phyloP scores from a whole-genome alignment of 2,888 invertebrate species.

The Drosophila sordidapex region DNA sequence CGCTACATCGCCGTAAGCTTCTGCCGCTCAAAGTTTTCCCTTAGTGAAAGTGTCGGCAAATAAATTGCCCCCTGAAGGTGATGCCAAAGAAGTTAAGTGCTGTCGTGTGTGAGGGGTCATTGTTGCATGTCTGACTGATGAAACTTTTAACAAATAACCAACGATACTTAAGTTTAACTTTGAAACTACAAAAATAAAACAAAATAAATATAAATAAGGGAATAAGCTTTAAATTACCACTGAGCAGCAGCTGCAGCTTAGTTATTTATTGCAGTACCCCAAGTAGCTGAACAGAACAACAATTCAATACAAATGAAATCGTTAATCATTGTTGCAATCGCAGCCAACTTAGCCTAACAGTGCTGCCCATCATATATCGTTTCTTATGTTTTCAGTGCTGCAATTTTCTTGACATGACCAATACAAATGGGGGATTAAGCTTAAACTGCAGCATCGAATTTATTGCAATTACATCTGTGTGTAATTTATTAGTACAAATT shows the following conservation, averaged over 20 bases:
- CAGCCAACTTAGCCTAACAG: background rate
- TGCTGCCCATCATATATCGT: constrained; percentile 1
- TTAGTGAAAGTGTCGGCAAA: constrained; percentile 68
- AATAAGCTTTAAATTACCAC: constrained; percentile 42
- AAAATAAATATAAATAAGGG: constrained; percentile 38
- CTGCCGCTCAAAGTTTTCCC: constrained; percentile 44
- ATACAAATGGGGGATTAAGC: background rate
- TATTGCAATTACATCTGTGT: background rate
- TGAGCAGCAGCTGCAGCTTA: constrained; percentile 32
- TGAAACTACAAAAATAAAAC: constrained; percentile 33
- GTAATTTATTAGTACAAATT: background rate
- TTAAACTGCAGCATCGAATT: background rate
- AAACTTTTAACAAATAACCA: constrained; percentile 44
- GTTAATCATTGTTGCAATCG: background rate
- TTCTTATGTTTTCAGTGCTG: background rate
- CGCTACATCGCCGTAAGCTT: constrained; percentile 60
- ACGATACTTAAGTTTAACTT: constrained; percentile 52
- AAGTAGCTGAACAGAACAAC: background rate
- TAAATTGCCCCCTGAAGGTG: constrained; percentile 66
- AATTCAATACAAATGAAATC: background rate
- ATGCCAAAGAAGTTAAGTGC: constrained; percentile 50
- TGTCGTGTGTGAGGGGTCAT: constrained; percentile 28
- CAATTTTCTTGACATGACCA: too few species aligned
- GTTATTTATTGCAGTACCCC: constrained; percentile 2
- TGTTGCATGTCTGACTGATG: constrained; percentile 39